Evolutionary conservation across 1,140 invertebrate genomes (phyloP).

Genomic region (Zaprionus lachaisei): DNA sequence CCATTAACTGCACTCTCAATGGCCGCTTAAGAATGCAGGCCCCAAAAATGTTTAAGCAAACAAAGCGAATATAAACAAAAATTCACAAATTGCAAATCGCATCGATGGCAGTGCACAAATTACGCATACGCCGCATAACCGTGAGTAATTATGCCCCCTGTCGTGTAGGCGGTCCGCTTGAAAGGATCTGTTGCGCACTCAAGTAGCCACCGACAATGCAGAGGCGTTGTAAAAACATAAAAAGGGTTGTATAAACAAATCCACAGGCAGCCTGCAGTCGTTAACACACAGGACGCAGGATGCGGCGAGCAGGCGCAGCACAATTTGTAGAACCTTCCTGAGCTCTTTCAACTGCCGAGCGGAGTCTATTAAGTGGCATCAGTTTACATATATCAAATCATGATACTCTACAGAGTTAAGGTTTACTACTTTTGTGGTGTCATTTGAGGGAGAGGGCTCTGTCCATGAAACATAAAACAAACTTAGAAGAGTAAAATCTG

Average conservation of each 20-base stretch:
- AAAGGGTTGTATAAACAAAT: conserved; percentile 72
- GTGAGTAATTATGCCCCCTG: conserved; percentile 53
- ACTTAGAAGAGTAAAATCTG: too few relatives aligned
- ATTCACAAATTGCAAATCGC: conserved; percentile 15
- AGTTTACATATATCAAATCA: background rate
- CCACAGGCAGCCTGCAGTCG: conserved; percentile 41
- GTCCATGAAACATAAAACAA: too few relatives aligned
- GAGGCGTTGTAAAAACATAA: conserved; percentile 57
- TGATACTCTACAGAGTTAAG: background rate
- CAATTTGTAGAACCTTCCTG: background rate
- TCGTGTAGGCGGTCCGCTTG: conserved; percentile 44
- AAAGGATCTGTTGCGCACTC: conserved; percentile 59
- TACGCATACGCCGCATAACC: conserved; percentile 70
- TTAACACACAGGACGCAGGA: conserved; percentile 63
- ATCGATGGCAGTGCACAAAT: conserved; percentile 57
- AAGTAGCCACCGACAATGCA: conserved; percentile 59
- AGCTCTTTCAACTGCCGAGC: background rate
- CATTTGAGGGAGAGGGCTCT: background rate
- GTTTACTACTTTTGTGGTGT: background rate
- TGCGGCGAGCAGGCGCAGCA: conserved; percentile 11
- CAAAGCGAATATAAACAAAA: conserved; percentile 34
- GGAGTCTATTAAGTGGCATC: background rate
- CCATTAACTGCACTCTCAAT: conserved; percentile 79
- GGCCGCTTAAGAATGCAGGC: conserved; percentile 72
- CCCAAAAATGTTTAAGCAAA: conserved; percentile 73